These are phyloP conservation scores for Neoascia interrupta DNA, from an alignment of 2,888 invertebrate genomes.

Conservation along the genomic window DNA sequence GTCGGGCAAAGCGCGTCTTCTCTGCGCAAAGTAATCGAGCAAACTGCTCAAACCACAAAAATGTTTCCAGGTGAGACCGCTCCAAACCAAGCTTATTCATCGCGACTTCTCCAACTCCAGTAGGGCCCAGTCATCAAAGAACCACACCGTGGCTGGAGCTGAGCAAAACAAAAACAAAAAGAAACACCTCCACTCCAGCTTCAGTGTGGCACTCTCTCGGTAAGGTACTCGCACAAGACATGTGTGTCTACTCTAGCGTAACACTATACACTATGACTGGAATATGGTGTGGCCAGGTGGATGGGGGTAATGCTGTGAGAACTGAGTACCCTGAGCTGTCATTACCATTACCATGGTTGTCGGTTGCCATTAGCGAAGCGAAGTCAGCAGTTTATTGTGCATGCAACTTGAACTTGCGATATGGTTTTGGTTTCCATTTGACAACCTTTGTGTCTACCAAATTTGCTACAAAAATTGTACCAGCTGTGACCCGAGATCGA, in stretches of 20 bases:
- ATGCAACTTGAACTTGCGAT: too few relatives aligned
- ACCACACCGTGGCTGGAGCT: conserved; percentile 4
- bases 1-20: conserved; percentile 27
- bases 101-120: background rate
- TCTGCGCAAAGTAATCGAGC: conserved; percentile 33
- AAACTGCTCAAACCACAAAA: conserved; percentile 50
- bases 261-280: background rate
- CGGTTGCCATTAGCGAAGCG: background rate
- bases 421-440: too few relatives aligned
- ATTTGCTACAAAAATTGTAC: too few relatives aligned
- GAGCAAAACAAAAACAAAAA: background rate
- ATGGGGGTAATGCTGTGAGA: background rate
- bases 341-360: background rate
- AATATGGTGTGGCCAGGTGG: background rate
- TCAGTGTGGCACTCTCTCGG: conserved; percentile 11
- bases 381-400: conserved; percentile 21
- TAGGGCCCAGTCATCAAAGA: conserved; percentile 31
- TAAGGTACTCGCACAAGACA: conserved; percentile 3
- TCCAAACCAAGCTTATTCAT: conserved; percentile 22
- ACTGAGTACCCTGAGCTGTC: background rate
- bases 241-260: conserved; percentile 26
- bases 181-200: background rate
- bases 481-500: too few relatives aligned
- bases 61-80: conserved; percentile 13
- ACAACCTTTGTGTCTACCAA: too few relatives aligned